Evolutionary conservation across 2,888 invertebrate species (phyloP).

Genomic region (Gymnocheta viridis): DNA sequence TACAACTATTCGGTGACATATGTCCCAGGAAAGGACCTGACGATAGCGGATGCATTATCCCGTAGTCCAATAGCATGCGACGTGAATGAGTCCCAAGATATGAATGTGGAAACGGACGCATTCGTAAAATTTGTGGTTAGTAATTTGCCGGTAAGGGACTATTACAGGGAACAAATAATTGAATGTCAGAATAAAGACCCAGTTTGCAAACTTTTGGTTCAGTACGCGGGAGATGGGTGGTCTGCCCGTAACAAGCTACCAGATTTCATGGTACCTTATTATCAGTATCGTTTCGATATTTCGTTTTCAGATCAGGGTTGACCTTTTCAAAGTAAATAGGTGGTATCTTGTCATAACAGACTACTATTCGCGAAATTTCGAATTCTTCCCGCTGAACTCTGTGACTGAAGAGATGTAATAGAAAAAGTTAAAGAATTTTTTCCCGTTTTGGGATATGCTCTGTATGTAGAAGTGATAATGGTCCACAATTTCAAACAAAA

Average conservation of each 20-base stretch:
- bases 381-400: not conserved
- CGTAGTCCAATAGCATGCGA: too few relatives aligned
- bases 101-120: too few relatives aligned
- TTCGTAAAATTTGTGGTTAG: too few relatives aligned
- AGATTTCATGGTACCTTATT: constrained; percentile 36
- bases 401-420: constrained; percentile 23
- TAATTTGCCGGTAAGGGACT: not conserved
- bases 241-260: constrained; percentile 25
- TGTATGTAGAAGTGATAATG: constrained; percentile 35
- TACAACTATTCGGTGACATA: too few relatives aligned
- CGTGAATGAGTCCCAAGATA: too few relatives aligned
- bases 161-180: constrained; percentile 15
- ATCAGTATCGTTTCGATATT: constrained; percentile 34
- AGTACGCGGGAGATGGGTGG: constrained; percentile 38
- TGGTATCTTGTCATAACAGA: too few relatives aligned
- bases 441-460: constrained; percentile 28
- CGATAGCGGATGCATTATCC: too few relatives aligned
- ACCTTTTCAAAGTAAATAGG: constrained; percentile 46
- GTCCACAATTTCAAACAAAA: constrained; percentile 35
- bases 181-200: constrained; percentile 1
- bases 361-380: constrained; percentile 30
- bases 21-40: too few relatives aligned
- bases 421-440: constrained; percentile 24
- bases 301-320: constrained; percentile 21
- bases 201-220: not conserved